Percentiles rank a stretch among this genome's conserved stretches.
These are phyloP conservation scores for Stichodactyla mertensii DNA, from an alignment of 64 coral and sea anemone genomes.

Conservation along the genomic window DNA sequence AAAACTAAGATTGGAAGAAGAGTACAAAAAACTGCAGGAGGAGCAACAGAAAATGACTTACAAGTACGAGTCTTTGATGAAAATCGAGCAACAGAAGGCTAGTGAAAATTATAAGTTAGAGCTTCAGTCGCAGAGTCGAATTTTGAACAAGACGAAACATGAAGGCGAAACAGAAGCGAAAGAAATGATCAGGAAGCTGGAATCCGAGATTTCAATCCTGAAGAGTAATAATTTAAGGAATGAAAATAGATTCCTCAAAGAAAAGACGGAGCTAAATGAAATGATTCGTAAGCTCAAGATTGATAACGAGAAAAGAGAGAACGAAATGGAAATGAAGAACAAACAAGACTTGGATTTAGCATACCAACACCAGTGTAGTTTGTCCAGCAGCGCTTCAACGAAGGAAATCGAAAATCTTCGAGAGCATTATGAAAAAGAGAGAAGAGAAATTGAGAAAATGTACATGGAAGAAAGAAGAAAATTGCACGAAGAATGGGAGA, in stretches of 20 bases:
- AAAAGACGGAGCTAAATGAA: background rate
- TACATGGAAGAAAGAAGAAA: slow-evolving; percentile 22
- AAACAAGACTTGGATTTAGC: background rate
- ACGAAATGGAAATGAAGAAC: background rate
- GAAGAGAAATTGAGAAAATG: background rate
- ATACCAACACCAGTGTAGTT: background rate
- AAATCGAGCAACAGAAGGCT: background rate
- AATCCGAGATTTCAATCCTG: background rate
- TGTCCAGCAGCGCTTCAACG: background rate
- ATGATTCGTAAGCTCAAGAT: background rate
- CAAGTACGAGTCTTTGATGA: background rate
- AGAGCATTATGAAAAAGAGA: slow-evolving; percentile 1
- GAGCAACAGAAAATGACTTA: background rate
- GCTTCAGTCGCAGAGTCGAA: background rate
- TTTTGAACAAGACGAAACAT: background rate
- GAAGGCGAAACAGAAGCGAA: background rate
- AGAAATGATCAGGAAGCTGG: slow-evolving; percentile 1
- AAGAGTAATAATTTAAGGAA: background rate
- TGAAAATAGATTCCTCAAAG: background rate
- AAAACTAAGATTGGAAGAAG: background rate
- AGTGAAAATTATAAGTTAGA: background rate
- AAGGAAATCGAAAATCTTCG: slow-evolving; percentile 22
- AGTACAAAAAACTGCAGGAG: background rate
- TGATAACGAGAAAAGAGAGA: background rate
- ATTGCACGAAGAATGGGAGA: slow-evolving; percentile 4